Evolutionary conservation across 2,797 vertebrate species (phyloP).

Genomic region (Betta splendens): DNA sequence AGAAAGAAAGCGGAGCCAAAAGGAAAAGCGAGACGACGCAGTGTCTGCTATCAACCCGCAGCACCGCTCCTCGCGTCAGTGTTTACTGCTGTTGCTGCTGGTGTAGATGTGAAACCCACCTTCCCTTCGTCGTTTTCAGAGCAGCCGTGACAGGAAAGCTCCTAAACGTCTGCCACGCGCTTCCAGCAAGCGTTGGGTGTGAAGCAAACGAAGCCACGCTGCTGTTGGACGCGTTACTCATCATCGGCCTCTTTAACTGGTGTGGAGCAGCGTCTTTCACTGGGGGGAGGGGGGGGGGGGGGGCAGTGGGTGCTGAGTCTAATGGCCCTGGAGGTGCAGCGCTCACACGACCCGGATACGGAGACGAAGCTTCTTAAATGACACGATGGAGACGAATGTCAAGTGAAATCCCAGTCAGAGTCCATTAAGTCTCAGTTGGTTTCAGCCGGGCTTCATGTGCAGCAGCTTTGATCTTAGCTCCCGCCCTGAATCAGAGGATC

Average conservation of each 20-base stretch:
- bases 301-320: conserved; percentile 46
- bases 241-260: neutral
- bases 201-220: neutral
- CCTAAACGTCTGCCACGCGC: too few relatives aligned
- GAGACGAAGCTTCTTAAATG: neutral
- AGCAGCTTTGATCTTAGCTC: too few relatives aligned
- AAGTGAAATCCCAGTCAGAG: too few relatives aligned
- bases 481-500: too few relatives aligned
- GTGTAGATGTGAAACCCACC: neutral
- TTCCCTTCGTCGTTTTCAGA: too few relatives aligned
- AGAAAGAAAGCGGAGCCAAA: conserved; percentile 20
- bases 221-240: conserved; percentile 6
- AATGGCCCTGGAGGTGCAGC: conserved; percentile 5
- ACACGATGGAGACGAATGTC: too few relatives aligned
- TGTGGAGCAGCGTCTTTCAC: conserved; percentile 18
- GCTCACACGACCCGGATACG: neutral
- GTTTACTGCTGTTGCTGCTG: too few relatives aligned
- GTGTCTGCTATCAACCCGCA: too few relatives aligned
- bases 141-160: too few relatives aligned
- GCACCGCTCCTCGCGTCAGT: too few relatives aligned
- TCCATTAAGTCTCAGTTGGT: too few relatives aligned
- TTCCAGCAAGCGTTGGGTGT: neutral
- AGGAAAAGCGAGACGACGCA: conserved; percentile 41
- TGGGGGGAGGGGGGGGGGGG: conserved; percentile 18
- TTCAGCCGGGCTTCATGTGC: too few relatives aligned